phyloP scores from a whole-genome alignment of 2,797 vertebrate genomes.

The Catamblyrhynchus diadema region DNA sequence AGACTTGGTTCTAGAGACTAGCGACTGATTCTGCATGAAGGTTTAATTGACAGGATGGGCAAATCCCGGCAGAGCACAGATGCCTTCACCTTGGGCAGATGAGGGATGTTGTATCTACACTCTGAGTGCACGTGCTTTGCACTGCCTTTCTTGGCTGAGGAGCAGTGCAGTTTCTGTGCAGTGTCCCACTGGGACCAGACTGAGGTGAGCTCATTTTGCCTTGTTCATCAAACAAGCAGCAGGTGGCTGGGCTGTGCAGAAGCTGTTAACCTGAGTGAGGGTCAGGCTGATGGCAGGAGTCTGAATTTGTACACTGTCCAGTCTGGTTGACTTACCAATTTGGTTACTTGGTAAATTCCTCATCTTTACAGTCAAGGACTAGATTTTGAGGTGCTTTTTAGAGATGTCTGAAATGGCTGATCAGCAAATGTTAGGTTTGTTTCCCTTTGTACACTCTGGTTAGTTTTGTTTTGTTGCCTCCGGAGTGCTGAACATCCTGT shows the following conservation, averaged over 20 bases:
- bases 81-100: background rate
- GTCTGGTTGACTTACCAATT: background rate
- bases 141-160: background rate
- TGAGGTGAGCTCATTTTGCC: background rate
- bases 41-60: background rate
- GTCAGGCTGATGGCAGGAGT: background rate
- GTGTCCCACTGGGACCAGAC: background rate
- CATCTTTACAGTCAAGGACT: background rate
- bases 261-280: background rate
- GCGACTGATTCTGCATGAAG: background rate
- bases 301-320: background rate
- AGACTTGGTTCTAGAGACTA: background rate
- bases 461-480: background rate
- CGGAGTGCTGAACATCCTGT: background rate
- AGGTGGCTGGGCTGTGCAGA: background rate
- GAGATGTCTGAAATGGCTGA: background rate
- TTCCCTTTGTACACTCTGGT: background rate
- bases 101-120: background rate
- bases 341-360: background rate
- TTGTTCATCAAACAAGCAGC: background rate
- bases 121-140: rapidly evolving
- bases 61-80: background rate
- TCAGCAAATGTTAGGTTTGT: background rate
- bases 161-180: background rate
- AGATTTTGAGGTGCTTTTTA: background rate